Conservation (phyloP, 2,888 invertebrate species). For the Maniola hyperantus region DNA sequence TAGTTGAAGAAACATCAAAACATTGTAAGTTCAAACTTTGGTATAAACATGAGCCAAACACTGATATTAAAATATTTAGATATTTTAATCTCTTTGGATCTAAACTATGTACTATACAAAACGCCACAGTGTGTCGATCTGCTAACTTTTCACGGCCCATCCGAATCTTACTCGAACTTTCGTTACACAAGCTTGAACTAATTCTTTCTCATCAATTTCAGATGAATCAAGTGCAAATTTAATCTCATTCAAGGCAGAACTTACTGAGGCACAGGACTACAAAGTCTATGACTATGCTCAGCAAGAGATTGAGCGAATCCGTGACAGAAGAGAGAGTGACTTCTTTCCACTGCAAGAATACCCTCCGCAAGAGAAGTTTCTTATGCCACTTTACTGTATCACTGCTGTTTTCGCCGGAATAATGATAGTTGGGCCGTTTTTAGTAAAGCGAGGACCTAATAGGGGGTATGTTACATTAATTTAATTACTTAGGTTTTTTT, state of each 20-base stretch:
- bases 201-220: neutral
- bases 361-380: conserved; percentile 22
- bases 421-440: conserved; percentile 52
- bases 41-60: too few relatives aligned
- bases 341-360: conserved; percentile 11
- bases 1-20: neutral
- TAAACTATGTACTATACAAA: too few relatives aligned
- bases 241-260: neutral
- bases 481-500: neutral
- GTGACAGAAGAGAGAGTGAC: conserved; percentile 26
- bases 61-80: too few relatives aligned
- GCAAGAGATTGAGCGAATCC: conserved; percentile 21
- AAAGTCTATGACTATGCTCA: conserved; percentile 19
- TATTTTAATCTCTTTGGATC: too few relatives aligned
- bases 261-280: conserved; percentile 13
- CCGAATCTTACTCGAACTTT: too few relatives aligned
- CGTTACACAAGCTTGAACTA: too few relatives aligned
- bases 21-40: neutral
- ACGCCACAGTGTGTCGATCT: too few relatives aligned
- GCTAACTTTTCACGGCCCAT: too few relatives aligned
- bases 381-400: conserved; percentile 39
- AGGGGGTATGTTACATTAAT: conserved; percentile 51
- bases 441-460: conserved; percentile 50
- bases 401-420: conserved; percentile 49
- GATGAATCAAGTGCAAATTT: neutral